These are phyloP conservation scores for Anthoscopus minutus DNA, from an alignment of 2,113 vertebrate genomes.

Conservation along the genomic window DNA sequence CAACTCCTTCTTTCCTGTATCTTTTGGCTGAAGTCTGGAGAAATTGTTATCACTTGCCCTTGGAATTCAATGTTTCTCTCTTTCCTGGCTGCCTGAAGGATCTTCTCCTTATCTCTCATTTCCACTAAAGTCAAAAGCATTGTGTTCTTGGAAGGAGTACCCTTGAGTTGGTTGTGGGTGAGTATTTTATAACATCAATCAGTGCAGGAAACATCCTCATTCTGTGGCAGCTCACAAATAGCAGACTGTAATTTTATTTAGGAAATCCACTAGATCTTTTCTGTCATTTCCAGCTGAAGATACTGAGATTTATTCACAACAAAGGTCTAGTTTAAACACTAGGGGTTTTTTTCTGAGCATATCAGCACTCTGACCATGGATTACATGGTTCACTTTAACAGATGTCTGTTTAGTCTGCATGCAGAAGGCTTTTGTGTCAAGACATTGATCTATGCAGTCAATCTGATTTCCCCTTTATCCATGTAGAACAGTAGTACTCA, in stretches of 20 bases:
- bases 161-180: conserved; percentile 55
- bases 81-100: conserved; percentile 62
- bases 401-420: background rate
- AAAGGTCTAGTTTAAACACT: background rate
- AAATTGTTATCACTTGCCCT: conserved; percentile 65
- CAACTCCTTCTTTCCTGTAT: conserved; percentile 23
- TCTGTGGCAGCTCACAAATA: conserved; percentile 18
- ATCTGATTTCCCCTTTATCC: background rate
- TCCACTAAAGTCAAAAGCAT: conserved; percentile 62
- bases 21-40: conserved; percentile 61
- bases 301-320: background rate
- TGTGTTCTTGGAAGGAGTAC: conserved; percentile 59
- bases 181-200: conserved; percentile 52
- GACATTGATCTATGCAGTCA: conserved; percentile 13
- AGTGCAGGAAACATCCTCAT: conserved; percentile 19
- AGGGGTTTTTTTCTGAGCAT: background rate
- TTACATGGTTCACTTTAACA: background rate
- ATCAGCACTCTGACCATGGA: background rate
- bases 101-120: conserved; percentile 63
- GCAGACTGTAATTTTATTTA: background rate
- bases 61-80: conserved; percentile 59
- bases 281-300: background rate
- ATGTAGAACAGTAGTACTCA: background rate
- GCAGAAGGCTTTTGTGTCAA: background rate
- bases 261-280: conserved; percentile 43